These are phyloP conservation scores for Cataglyphis rosenhaueri DNA, from an alignment of 2,888 invertebrate species.

Conservation along the genomic window DNA sequence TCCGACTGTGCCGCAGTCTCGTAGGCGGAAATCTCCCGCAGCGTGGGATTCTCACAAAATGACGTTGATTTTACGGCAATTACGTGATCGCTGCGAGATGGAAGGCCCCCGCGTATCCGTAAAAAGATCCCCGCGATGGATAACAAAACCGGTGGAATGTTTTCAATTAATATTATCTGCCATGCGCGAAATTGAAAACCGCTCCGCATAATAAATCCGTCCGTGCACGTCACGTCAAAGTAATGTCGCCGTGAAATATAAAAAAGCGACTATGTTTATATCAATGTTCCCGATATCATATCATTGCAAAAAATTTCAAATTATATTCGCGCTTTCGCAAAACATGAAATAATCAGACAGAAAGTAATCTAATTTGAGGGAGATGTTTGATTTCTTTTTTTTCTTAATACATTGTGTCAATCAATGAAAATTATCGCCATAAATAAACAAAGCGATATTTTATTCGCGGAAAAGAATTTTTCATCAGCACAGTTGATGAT, in stretches of 20 bases:
- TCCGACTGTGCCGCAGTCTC: constrained; percentile 72
- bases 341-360: neutral
- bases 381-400: neutral
- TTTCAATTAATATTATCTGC: constrained; percentile 33
- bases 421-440: neutral
- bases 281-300: neutral
- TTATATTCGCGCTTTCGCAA: neutral
- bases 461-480: neutral
- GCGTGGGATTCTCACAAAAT: constrained; percentile 49
- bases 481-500: neutral
- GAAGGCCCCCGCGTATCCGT: neutral
- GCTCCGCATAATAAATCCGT: neutral
- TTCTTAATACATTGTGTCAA: neutral
- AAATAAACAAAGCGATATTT: neutral
- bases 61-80: constrained; percentile 24
- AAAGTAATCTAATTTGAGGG: neutral
- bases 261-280: neutral
- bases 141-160: neutral
- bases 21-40: constrained; percentile 63
- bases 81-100: neutral
- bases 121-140: neutral
- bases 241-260: constrained; percentile 10
- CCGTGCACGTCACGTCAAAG: neutral
- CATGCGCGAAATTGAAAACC: constrained; percentile 26
- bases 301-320: neutral